Conservation (phyloP, 2,888 invertebrate species). For the Ectemnius continuus region DNA sequence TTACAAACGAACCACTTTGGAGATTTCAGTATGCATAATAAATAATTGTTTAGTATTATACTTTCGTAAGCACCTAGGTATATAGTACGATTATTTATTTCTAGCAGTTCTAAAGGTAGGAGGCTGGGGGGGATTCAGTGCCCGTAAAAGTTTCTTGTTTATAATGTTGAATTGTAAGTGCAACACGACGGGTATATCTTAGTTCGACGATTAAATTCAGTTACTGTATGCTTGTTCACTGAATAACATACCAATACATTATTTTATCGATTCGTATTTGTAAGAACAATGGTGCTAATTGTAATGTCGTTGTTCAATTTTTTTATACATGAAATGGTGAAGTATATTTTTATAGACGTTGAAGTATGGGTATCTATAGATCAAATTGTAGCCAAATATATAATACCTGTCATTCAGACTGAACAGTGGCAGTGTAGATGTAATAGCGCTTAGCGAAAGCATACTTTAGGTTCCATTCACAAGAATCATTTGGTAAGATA, state of each 20-base stretch:
- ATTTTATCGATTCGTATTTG: constrained; percentile 28
- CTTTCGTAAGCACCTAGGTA: neutral
- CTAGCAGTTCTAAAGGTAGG: neutral
- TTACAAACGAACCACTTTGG: no score
- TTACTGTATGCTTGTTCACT: constrained; percentile 6
- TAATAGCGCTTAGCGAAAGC: no score
- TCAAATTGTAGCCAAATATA: constrained; percentile 21
- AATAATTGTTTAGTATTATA: neutral
- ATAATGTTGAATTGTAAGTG: constrained; percentile 20
- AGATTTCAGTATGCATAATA: neutral
- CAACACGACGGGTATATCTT: constrained; percentile 10
- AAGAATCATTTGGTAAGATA: no score
- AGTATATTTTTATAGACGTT: constrained; percentile 57
- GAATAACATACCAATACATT: neutral
- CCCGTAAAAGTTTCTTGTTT: constrained; percentile 11
- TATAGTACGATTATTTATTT: constrained; percentile 1
- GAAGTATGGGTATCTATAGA: constrained; percentile 22
- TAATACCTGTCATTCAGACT: constrained; percentile 23
- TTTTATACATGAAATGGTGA: constrained; percentile 45
- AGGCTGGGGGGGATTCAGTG: neutral
- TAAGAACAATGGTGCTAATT: constrained; percentile 42
- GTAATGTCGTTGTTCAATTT: constrained; percentile 40
- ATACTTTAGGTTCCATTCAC: no score
- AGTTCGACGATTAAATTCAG: constrained; percentile 17
- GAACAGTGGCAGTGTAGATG: constrained; percentile 13